Evolutionary conservation across 2,888 invertebrate species (phyloP), one percentile per base, ranked within the genome.

Genomic region (Celastrina argiolus): DNA sequence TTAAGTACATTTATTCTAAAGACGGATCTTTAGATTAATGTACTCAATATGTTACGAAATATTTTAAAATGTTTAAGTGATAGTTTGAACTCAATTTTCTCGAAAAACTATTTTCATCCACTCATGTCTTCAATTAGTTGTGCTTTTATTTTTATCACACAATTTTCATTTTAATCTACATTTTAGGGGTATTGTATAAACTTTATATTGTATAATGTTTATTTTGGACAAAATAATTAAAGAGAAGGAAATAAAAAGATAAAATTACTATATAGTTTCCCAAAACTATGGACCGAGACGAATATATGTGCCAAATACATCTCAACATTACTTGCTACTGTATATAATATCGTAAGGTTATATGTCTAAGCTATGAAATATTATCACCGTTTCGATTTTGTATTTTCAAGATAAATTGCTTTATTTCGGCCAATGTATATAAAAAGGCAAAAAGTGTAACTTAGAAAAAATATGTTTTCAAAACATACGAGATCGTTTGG

Each of bases 291-390:
- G 16, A 59, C 22, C 65, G 58, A 31, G 75, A 72, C 73, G 74
- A 74, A 71, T 59, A 70, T 58, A 28, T 59, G 42, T 42, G 58
- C 65, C 71, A 72, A 68, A 69, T 61, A 67, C 64, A 67, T 70
- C 56, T 45, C 70, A 71, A 73, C 66, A 68, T 70, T 69, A 69
- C 70, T 63, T 64, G 64, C 51, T 66, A 66, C 70, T 74, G 70
- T 73, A 73, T 70, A 71, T 75, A 74, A 69, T 65, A 64, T 68
- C 68, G 59, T 75, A 74, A 72, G 73, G n/a, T n/a, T n/a, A n/a
- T 70, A 70, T 69, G 65, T 72, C 70, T 69, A 68, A 72, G 69
- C 59, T 72, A 68, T 66, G 42, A 36, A 59, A 42, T 59, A 42
- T 41, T 59, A 66, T 42, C 59, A 59, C 42, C 31, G 18, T 58